Base-by-base conservation (phyloP, 2,113 vertebrate genomes). In the Dascyllus trimaculatus region DNA sequence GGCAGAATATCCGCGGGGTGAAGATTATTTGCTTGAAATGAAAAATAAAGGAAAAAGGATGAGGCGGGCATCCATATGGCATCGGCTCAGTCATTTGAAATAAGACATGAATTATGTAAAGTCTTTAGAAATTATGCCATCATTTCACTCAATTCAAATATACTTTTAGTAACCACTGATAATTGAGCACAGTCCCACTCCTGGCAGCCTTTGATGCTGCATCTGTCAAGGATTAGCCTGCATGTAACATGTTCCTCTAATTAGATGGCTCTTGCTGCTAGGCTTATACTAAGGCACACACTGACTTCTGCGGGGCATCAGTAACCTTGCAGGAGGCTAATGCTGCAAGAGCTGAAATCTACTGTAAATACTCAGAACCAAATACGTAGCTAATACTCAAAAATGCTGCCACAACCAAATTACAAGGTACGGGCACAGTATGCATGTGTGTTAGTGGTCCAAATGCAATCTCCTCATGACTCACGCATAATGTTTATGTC, bases 171-270 rank as follows among this genome's bases (percentile, higher is more conserved):
- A 80, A 80, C 35, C 72, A 49, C 82, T 82, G 85, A 82, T 79
- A 79, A 81, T 82, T 49, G 40, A 11, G 75, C 54, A 40, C 63
- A 73, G 32, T 35, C 40, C 3, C 40, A 43, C 57, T 71, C n/a
- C 58, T 49, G 75, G 65, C 56, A 75, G 75, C n/a, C 82, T 91
- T 89, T 90, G 85, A 90, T 81, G 72, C 73, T 32, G 80, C 88
- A 86, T 91, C 91, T 88, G 90, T 84, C 82, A 45, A 53, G 85
- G 86, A 91, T 93, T 93, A 85, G 68, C 63, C 60, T n/a, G 65
- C 75, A 79, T 87, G 86, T 88, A 83, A 62, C 89, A 85, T 85
- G 82, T 83, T 90, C 69, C 78, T 89, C 71, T 91, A 91, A 93
- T 94, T 91, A 90, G 85, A 71, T 51, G 71, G 80, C 73, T 86